These are phyloP conservation scores for Pegea sp. DNA, from an alignment of 23 tunicate species.

Conservation along the genomic window DNA sequence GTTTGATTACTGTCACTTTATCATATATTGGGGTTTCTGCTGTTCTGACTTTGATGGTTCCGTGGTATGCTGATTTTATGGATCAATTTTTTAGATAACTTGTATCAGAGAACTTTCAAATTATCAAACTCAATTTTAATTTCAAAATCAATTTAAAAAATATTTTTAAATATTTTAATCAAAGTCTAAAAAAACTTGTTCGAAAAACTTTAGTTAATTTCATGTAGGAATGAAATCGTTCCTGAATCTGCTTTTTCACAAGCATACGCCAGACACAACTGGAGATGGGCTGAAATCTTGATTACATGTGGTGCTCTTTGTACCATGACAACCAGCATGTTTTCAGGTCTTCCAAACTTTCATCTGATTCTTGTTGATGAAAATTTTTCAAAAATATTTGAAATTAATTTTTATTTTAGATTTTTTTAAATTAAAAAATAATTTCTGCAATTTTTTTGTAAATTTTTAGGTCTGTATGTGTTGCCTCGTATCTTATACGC, in stretches of 20 bases:
- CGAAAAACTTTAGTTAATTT: no score
- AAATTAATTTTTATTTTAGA: neutral
- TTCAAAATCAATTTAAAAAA: neutral
- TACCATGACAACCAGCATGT: constrained; percentile 68
- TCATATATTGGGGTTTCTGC: constrained; percentile 38
- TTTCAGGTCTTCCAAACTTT: constrained; percentile 15
- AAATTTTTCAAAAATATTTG: neutral
- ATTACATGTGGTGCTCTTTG: constrained; percentile 41
- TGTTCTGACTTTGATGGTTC: constrained; percentile 45
- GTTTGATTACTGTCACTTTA: constrained; percentile 19
- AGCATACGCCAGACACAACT: constrained; percentile 19
- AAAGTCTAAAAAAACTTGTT: neutral
- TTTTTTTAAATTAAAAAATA: neutral
- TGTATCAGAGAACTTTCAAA: neutral
- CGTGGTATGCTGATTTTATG: constrained; percentile 27
- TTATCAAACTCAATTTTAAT: neutral
- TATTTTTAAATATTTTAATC: neutral
- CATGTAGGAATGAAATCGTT: constrained; percentile 21
- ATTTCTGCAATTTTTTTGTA: no score
- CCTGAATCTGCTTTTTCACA: constrained; percentile 54
- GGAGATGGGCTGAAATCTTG: constrained; percentile 57
- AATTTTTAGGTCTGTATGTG: constrained; percentile 35
- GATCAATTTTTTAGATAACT: no score
- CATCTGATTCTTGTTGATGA: neutral
- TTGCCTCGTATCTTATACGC: constrained; percentile 40